Percentiles rank a stretch among this genome's conserved stretches.
phyloP scores from a whole-genome alignment of 2,113 vertebrate genomes.

The Odobenus rosmarus region DNA sequence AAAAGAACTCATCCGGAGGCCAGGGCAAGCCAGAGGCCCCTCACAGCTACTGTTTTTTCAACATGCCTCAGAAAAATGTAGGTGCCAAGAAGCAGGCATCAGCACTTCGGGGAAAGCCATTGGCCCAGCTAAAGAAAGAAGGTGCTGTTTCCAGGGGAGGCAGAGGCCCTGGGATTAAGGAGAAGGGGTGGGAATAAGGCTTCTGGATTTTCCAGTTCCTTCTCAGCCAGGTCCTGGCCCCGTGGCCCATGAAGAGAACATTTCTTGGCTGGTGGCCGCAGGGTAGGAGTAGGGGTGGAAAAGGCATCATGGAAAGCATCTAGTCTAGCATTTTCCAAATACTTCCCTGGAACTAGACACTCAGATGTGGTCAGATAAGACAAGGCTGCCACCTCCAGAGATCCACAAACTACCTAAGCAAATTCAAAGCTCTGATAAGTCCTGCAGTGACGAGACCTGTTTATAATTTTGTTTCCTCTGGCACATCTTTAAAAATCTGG shows the following conservation, averaged over 20 bases:
- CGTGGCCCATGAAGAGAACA: constrained; percentile 6
- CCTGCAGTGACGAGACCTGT: not conserved
- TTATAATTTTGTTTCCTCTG: not conserved
- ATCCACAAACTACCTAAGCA: not conserved
- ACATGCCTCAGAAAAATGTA: not conserved
- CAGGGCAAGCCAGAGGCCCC: not conserved
- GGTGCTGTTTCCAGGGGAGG: not conserved
- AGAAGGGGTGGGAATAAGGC: not conserved
- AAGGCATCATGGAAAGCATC: not conserved
- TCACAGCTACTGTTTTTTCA: not conserved
- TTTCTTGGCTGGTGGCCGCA: constrained; percentile 28
- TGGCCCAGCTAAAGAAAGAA: not conserved
- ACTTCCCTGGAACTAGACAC: not conserved
- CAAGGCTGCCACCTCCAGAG: not conserved
- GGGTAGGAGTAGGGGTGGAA: not conserved
- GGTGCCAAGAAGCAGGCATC: not conserved
- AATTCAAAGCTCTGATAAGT: not conserved
- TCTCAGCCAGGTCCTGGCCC: not conserved
- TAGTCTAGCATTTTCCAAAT: not conserved
- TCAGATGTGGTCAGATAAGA: not conserved
- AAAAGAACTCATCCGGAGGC: not conserved
- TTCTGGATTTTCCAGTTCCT: constrained; percentile 12
- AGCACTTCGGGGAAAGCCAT: not conserved
- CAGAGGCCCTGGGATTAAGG: not conserved
- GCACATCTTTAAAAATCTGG: not conserved